These are phyloP conservation scores for Arion vulgaris DNA, from an alignment of 1,140 invertebrate genomes.

Conservation along the genomic window DNA sequence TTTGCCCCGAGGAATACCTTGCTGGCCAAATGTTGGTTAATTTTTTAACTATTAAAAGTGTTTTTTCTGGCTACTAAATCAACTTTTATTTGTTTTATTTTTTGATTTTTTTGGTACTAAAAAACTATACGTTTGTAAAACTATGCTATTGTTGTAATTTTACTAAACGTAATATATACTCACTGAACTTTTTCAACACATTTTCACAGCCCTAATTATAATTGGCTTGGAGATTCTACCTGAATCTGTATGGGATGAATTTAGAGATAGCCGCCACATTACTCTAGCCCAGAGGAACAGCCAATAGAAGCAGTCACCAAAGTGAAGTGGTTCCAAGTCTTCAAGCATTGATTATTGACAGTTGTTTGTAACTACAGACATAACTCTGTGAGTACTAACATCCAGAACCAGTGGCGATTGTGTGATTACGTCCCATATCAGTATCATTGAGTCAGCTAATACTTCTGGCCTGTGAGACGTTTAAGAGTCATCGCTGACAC, in stretches of 20 bases:
- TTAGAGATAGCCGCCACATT: slow-evolving; percentile 8
- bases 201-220: slow-evolving; percentile 28
- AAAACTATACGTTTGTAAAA: too few species aligned
- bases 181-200: background rate
- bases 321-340: background rate
- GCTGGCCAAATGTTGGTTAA: too few species aligned
- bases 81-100: too few species aligned
- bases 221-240: slow-evolving; percentile 36
- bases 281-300: background rate
- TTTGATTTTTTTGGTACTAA: too few species aligned
- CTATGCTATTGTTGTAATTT: too few species aligned
- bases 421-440: too few species aligned
- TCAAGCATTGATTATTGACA: background rate
- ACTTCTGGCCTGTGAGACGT: background rate
- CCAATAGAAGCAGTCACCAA: background rate
- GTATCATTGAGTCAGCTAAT: too few species aligned
- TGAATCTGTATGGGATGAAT: slow-evolving; percentile 24
- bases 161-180: background rate
- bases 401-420: background rate
- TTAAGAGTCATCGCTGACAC: background rate
- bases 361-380: background rate
- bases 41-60: too few species aligned
- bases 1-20: too few species aligned
- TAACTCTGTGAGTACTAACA: background rate
- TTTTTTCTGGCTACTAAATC: too few species aligned